Evolutionary conservation across 2,888 invertebrate genomes (phyloP).

Genomic region (Lampropteryx suffumata): DNA sequence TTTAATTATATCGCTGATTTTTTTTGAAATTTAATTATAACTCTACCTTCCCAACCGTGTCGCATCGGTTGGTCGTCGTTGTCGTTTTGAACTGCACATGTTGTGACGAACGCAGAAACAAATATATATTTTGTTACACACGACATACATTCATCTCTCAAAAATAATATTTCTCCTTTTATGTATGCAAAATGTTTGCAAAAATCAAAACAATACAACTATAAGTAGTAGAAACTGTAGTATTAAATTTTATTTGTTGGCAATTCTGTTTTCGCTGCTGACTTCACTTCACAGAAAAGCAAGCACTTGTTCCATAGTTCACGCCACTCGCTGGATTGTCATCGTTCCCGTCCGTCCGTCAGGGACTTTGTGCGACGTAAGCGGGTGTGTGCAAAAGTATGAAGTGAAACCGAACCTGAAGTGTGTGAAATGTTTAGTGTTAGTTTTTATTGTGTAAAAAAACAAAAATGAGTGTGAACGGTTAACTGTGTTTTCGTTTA

Average conservation of each 20-base stretch:
- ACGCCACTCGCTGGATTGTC: slow-evolving; percentile 57
- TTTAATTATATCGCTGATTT: no score
- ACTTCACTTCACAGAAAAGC: slow-evolving; percentile 27
- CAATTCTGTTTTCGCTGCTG: slow-evolving; percentile 43
- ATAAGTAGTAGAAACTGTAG: no score
- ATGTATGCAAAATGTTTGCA: no score
- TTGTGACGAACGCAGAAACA: no score
- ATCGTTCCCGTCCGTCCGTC: slow-evolving; percentile 59
- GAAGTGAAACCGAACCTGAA: slow-evolving; percentile 79
- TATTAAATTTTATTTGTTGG: slow-evolving; percentile 35
- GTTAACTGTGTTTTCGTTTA: slow-evolving; percentile 60
- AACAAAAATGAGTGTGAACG: slow-evolving; percentile 80
- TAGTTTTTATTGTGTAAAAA: slow-evolving; percentile 75
- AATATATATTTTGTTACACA: no score
- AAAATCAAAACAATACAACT: no score
- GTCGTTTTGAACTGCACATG: no score
- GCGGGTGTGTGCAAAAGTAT: slow-evolving; percentile 82
- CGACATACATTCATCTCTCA: no score
- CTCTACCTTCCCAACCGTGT: no score
- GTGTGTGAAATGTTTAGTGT: slow-evolving; percentile 82
- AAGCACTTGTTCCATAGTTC: slow-evolving; percentile 54
- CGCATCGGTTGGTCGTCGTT: no score
- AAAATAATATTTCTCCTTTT: no score
- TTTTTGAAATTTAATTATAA: no score
- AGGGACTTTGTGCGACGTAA: slow-evolving; percentile 73